Evolutionary conservation across 2,888 invertebrate species (phyloP), one percentile per base, ranked within the genome.

Genomic region (Drosophila anomalata): DNA sequence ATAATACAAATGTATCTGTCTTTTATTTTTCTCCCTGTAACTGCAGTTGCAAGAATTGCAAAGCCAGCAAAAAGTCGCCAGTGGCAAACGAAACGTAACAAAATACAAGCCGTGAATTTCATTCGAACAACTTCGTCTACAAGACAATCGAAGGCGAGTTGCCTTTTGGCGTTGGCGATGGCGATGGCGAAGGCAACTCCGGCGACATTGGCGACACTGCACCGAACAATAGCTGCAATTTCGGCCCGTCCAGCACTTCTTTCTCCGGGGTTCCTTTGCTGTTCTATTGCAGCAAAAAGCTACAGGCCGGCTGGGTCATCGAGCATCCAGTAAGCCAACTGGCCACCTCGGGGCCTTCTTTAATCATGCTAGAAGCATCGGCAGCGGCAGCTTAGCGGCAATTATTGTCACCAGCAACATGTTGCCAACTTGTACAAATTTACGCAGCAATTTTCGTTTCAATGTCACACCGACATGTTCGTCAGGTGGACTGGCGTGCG

Each of bases 61-160:
- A 56, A 41, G 76, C 39, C 55, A 44, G 55, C 72, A 61, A 59
- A 73, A 68, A 68, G 68, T 66, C 66, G 68, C 66, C 68, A 66
- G 73, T 71, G 77, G 66, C 68, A 68, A 66, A 57, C 66, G 65
- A 60, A 69, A 54, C 82, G 87, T 84, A 79, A 84, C 87, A 82
- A 79, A 85, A 87, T 87, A 85, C 86, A 89, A 89, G 88, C 87
- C 88, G 90, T 89, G 88, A 90, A 90, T 90, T 90, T 89, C 90
- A 90, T 90, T 90, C 82, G 89, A 90, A 91, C 90, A 90, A 89
- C 90, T 87, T 89, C 90, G 89, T 89, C 90, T 90, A 90, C 90
- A 90, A 90, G 90, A 90, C 90, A 90, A 90, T 90, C 89, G 89
- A 89, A 88, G 88, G 85, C 86, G 77, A 79, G 14, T 31, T 47